Percentiles rank a stretch among this genome's conserved stretches.
Evolutionary conservation across 2,113 vertebrate species (phyloP).

Genomic region (Phyllostomus hastatus): DNA sequence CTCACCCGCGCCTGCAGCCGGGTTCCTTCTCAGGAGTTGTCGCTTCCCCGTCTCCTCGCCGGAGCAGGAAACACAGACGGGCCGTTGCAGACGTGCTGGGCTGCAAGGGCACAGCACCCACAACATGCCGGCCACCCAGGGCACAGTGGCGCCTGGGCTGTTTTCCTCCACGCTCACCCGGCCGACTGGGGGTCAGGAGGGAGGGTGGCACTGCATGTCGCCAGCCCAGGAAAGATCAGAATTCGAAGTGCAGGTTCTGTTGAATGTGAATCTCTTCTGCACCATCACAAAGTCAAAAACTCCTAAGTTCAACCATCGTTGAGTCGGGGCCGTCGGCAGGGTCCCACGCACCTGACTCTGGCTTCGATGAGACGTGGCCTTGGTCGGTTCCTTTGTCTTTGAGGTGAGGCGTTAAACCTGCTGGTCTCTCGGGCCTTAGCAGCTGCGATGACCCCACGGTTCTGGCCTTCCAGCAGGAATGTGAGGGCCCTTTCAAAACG

Average conservation of each 20-base stretch:
- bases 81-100: background rate
- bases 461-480: background rate
- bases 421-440: background rate
- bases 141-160: background rate
- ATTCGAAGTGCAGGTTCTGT: background rate
- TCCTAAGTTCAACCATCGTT: background rate
- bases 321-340: background rate
- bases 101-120: background rate
- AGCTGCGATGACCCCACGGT: rapidly evolving
- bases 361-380: background rate
- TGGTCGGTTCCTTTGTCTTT: background rate
- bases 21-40: background rate
- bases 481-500: background rate
- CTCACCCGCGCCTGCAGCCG: background rate
- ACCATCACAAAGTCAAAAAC: background rate
- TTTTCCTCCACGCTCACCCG: no score
- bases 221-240: background rate
- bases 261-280: background rate
- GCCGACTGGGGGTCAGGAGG: background rate
- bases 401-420: no score
- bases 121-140: background rate
- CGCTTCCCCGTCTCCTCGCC: background rate
- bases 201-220: background rate
- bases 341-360: background rate
- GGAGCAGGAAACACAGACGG: background rate